Evolutionary conservation across 2,888 invertebrate species (phyloP).

Genomic region (Ditylenchus weischeri): DNA sequence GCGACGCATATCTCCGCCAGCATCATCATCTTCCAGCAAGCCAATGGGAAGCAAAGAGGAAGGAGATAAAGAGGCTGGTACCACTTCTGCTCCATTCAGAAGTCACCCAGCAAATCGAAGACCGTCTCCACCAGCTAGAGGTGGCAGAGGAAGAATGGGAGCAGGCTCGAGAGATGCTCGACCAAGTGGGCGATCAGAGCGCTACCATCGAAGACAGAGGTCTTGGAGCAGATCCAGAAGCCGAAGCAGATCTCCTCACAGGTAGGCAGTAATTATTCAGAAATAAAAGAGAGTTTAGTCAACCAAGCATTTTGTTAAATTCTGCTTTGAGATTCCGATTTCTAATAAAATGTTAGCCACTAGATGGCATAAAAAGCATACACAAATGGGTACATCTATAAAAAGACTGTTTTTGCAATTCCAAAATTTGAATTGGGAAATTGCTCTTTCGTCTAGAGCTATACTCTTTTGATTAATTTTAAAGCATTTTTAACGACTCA

Average conservation of each 20-base stretch:
- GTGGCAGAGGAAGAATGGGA: slow-evolving; percentile 8
- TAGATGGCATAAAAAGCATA: too few relatives aligned
- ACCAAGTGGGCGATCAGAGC: slow-evolving; percentile 13
- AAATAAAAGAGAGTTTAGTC: neutral
- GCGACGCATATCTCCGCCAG: slow-evolving; percentile 34
- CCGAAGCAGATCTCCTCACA: slow-evolving; percentile 22
- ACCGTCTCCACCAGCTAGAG: slow-evolving; percentile 13
- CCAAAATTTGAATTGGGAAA: too few relatives aligned
- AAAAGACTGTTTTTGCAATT: too few relatives aligned
- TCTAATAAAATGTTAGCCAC: too few relatives aligned
- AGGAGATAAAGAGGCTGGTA: neutral
- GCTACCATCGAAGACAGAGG: slow-evolving; percentile 17
- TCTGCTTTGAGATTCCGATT: too few relatives aligned
- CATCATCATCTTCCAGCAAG: slow-evolving; percentile 14
- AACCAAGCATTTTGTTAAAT: too few relatives aligned
- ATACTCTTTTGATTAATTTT: too few relatives aligned
- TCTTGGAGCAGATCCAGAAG: slow-evolving; percentile 17
- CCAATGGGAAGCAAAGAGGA: neutral
- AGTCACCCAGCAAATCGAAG: neutral
- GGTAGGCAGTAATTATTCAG: neutral
- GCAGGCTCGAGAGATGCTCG: neutral
- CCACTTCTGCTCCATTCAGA: neutral
- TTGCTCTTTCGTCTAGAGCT: too few relatives aligned
- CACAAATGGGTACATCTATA: too few relatives aligned
- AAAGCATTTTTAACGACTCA: too few relatives aligned